Conservation (phyloP, 64 coral and sea anemone genomes). For the Hydrozoanthus tunicans region DNA sequence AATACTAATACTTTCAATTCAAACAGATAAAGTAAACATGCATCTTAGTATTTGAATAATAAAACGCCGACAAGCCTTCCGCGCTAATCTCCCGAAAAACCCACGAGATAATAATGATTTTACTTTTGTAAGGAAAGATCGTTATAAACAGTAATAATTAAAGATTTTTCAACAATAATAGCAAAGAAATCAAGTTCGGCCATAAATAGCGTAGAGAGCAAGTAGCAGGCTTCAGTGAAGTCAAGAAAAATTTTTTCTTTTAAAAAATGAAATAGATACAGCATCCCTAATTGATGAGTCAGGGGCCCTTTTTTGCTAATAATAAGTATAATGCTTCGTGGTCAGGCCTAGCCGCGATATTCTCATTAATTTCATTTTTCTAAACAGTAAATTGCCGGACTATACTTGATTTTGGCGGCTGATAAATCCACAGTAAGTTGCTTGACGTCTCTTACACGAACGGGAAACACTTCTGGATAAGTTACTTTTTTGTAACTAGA, state of each 20-base stretch:
- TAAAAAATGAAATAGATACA: not conserved
- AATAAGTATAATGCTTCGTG: no score
- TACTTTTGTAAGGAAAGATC: not conserved
- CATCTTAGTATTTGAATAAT: not conserved
- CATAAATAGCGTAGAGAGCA: not conserved
- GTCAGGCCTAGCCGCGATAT: no score
- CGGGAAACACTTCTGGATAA: no score
- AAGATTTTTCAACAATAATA: not conserved
- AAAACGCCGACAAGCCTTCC: not conserved
- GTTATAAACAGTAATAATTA: not conserved
- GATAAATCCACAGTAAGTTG: no score
- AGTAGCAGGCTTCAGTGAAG: not conserved
- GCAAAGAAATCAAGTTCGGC: not conserved
- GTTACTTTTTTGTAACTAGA: no score
- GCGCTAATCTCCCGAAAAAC: not conserved
- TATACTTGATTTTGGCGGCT: no score
- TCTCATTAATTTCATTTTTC: no score
- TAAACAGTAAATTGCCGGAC: no score
- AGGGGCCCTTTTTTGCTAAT: not conserved
- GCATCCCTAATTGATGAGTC: not conserved
- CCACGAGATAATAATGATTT: not conserved
- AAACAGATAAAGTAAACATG: not conserved
- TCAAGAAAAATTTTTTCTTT: not conserved
- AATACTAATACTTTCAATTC: conserved; percentile 7
- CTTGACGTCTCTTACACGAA: no score